Evolutionary conservation across 1,140 invertebrate species (phyloP), one percentile per base, ranked within the genome.

Genomic region (Cydia strobilella): DNA sequence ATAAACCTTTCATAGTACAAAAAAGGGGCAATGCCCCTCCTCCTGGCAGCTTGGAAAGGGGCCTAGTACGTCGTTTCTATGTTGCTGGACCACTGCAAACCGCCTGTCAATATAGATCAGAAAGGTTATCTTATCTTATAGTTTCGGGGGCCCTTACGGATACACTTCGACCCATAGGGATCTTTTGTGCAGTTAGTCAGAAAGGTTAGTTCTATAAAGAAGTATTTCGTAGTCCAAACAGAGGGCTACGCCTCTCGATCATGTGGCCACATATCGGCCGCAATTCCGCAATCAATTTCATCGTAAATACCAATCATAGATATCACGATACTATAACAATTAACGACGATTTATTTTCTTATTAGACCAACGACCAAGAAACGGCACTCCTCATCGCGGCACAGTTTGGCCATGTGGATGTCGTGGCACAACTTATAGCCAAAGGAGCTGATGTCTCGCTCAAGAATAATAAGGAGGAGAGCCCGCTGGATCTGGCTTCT

Each of bases 351-450:
- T 77, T 77, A 18, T 78, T 77, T 79, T 51, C 76, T 81, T 94
- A 94, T 48, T 94, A 98, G 97, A 99, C 98, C 72, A 95, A 96
- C 84, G 97, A 98, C 90, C 96, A 97, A 82, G 98, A 99, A 91
- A 99, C 98, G 25, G 96, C 98, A 13, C 93, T 99, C 77, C 97
- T 99, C 86, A 98, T 97, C 88, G 98, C 98, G 0, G 96, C 98
- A 72, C 98, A 99, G 89, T 98, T 98, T 92, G 98, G 98, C 9
- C 97, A 99, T 89, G 96, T 96, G 71, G 95, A 95, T 75, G 97
- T 98, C n/a, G 96, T 99, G 66, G 95, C 95, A 42, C 95, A 98
- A 83, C 94, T 99, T 77, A 93, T 99, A 74, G 95, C 98, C 79
- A 95, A 97, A 81, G 96, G 96, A 78, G 98, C 97, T 79, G 97